Evolutionary conservation across 2,113 vertebrate species (phyloP).

Genomic region (Apus apus): DNA sequence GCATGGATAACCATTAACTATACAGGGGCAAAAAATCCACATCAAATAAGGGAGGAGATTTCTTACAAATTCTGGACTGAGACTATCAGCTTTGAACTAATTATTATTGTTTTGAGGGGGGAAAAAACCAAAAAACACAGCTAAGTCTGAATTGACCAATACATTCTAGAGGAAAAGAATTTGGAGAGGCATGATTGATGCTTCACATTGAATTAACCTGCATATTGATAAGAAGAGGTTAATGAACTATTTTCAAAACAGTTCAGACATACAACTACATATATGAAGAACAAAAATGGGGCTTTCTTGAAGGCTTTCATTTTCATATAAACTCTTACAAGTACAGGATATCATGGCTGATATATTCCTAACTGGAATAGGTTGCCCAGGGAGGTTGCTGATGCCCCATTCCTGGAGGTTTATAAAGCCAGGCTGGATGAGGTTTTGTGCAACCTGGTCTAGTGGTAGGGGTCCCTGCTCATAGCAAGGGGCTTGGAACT

Average conservation of each 20-base stretch:
- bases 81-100: background rate
- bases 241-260: background rate
- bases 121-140: background rate
- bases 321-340: background rate
- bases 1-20: background rate
- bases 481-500: too few species aligned
- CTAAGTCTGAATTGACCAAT: background rate
- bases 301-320: background rate
- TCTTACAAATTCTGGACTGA: background rate
- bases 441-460: too few species aligned
- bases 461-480: too few species aligned
- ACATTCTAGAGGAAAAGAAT: background rate
- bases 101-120: background rate
- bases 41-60: background rate
- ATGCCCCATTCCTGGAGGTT: too few species aligned
- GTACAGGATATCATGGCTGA: background rate
- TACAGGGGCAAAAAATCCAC: background rate
- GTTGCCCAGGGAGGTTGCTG: too few species aligned
- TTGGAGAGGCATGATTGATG: background rate
- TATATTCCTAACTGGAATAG: too few species aligned
- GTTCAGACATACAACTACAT: background rate
- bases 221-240: background rate
- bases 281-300: background rate
- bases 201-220: background rate
- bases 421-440: too few species aligned